Conservation (phyloP, 2,888 invertebrate species). For the Criorhina ranunculi region DNA sequence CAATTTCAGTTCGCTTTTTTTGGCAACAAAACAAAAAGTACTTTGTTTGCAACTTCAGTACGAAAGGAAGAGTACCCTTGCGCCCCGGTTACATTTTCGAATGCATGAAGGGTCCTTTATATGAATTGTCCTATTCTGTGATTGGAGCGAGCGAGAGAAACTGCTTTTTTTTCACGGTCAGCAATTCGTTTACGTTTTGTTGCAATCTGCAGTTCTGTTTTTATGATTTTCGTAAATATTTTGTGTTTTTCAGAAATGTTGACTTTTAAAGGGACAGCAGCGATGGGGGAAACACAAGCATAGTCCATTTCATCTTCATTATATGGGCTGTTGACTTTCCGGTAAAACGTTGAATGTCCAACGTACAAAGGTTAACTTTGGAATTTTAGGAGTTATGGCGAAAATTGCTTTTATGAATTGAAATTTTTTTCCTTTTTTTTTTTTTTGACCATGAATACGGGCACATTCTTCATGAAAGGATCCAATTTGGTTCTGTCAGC, state of each 20-base stretch:
- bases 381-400: slow-evolving; percentile 22
- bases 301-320: slow-evolving; percentile 46
- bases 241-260: slow-evolving; percentile 43
- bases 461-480: too few species aligned
- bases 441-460: too few species aligned
- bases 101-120: slow-evolving; percentile 26
- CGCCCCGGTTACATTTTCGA: slow-evolving; percentile 25
- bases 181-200: slow-evolving; percentile 46
- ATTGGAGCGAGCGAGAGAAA: slow-evolving; percentile 11
- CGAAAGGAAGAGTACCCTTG: slow-evolving; percentile 22
- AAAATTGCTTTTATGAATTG: slow-evolving; percentile 2
- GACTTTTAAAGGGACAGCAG: slow-evolving; percentile 34
- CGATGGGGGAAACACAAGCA: slow-evolving; percentile 21
- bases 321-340: slow-evolving; percentile 12
- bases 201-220: slow-evolving; percentile 35
- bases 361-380: background rate
- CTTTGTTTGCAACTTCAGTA: slow-evolving; percentile 18
- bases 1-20: slow-evolving; percentile 37
- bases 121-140: slow-evolving; percentile 25
- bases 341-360: background rate
- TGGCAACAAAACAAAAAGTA: background rate
- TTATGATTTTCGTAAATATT: slow-evolving; percentile 49
- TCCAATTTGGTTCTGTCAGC: too few species aligned
- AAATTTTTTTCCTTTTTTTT: background rate
- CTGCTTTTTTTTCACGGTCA: slow-evolving; percentile 55